These are phyloP conservation scores for Melinaea marsaeus DNA, from an alignment of 2,888 invertebrate genomes.

Conservation along the genomic window DNA sequence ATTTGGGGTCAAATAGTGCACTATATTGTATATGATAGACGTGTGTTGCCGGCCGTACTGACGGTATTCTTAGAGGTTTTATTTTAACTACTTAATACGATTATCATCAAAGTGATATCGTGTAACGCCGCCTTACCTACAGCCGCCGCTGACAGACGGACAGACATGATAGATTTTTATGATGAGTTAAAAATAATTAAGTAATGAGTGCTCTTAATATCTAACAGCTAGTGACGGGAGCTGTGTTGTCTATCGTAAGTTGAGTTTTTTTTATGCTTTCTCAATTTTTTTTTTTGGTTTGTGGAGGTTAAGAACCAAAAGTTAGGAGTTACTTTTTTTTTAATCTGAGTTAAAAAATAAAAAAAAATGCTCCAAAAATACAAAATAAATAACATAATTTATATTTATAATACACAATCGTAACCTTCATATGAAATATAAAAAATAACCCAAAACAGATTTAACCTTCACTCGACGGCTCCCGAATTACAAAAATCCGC, in stretches of 20 bases:
- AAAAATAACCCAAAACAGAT: too few species aligned
- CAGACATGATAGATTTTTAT: constrained; percentile 11
- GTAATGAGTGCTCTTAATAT: not conserved
- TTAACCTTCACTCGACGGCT: not conserved
- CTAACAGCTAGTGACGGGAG: not conserved
- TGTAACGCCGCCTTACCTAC: constrained; percentile 13
- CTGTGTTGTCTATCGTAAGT: not conserved
- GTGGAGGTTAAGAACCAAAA: too few species aligned
- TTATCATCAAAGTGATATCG: constrained; percentile 29
- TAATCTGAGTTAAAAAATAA: too few species aligned
- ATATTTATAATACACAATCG: too few species aligned
- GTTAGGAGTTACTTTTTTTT: too few species aligned
- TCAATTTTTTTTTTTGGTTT: not conserved
- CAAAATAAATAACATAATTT: too few species aligned
- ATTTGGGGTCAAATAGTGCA: too few species aligned
- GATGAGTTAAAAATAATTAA: constrained; percentile 1
- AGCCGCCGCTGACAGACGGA: constrained; percentile 16
- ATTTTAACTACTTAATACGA: constrained; percentile 31
- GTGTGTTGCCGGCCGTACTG: constrained; percentile 10
- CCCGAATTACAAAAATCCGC: constrained; percentile 4
- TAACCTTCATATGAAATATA: too few species aligned
- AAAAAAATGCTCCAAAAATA: too few species aligned
- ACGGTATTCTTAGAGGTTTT: constrained; percentile 28
- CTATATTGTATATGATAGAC: too few species aligned
- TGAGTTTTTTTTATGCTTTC: not conserved